Evolutionary conservation across 2,888 invertebrate genomes (phyloP).

Genomic region (Machimus rusticus): DNA sequence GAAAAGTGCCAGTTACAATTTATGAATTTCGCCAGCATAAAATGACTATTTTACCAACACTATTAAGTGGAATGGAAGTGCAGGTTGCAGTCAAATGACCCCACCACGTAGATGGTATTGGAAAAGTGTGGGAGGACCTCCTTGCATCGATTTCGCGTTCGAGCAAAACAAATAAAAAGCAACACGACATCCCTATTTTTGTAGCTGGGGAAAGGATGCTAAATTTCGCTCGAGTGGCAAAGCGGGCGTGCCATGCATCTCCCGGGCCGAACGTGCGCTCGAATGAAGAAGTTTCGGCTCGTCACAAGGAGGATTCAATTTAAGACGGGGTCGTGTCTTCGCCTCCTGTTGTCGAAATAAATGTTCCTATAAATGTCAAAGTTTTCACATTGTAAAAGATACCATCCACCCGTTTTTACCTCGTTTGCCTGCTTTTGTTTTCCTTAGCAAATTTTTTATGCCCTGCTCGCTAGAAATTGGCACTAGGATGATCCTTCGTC

Average conservation of each 20-base stretch:
- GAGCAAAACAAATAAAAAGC: not conserved
- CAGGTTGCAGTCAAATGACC: not conserved
- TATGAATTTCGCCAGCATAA: not conserved
- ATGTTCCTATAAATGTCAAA: conserved; percentile 37
- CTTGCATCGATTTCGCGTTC: not conserved
- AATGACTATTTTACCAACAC: not conserved
- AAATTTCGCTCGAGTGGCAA: not conserved
- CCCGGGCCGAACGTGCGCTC: not conserved
- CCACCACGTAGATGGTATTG: not conserved
- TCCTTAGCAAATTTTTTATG: conserved; percentile 16
- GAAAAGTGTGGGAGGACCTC: not conserved
- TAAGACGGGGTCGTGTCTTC: conserved; percentile 24
- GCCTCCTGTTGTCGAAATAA: conserved; percentile 29
- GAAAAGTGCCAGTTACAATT: not conserved
- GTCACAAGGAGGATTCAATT: conserved; percentile 16
- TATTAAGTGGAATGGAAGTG: not conserved
- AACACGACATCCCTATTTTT: not conserved
- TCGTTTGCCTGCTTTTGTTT: not conserved
- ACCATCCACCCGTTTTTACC: conserved; percentile 18
- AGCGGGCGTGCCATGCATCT: not conserved
- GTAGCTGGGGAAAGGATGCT: not conserved
- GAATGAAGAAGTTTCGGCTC: not conserved
- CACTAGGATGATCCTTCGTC: not conserved
- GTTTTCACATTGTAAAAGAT: conserved; percentile 35
- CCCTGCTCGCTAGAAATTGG: not conserved